These are phyloP conservation scores for Natrix natrix DNA, from an alignment of 2,797 vertebrate species.

Conservation along the genomic window DNA sequence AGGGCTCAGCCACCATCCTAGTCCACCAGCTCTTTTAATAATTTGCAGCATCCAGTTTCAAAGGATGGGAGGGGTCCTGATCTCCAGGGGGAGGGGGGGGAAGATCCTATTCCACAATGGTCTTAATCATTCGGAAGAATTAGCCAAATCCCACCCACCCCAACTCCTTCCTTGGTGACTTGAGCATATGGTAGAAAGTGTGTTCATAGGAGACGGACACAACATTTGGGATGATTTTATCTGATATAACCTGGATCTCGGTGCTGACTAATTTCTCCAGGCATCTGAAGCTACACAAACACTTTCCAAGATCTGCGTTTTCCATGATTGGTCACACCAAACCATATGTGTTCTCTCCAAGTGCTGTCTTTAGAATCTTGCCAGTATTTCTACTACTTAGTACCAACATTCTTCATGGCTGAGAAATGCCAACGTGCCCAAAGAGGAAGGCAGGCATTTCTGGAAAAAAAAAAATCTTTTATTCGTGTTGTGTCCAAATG, in stretches of 20 bases:
- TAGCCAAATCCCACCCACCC: background rate
- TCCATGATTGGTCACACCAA: constrained; percentile 25
- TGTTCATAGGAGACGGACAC: background rate
- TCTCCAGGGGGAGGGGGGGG: background rate
- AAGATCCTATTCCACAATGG: background rate
- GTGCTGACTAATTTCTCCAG: background rate
- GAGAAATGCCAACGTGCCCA: background rate
- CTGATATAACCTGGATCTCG: too few relatives aligned
- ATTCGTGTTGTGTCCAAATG: background rate
- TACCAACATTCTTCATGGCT: background rate
- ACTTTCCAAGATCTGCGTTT: constrained; percentile 39
- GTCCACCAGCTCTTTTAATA: background rate
- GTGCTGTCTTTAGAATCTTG: constrained; percentile 3
- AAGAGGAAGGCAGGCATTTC: background rate
- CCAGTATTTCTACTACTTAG: background rate
- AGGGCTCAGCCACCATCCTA: background rate
- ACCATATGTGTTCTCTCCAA: background rate
- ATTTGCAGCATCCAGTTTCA: background rate
- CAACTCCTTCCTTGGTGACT: background rate
- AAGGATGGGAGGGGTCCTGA: background rate
- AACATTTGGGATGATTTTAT: background rate
- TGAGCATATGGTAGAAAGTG: background rate
- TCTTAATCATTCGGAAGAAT: background rate
- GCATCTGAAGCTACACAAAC: constrained; percentile 34
- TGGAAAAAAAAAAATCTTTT: too few relatives aligned